These are phyloP conservation scores for Pomacea canaliculata DNA, from an alignment of 2,888 invertebrate genomes.

Conservation along the genomic window DNA sequence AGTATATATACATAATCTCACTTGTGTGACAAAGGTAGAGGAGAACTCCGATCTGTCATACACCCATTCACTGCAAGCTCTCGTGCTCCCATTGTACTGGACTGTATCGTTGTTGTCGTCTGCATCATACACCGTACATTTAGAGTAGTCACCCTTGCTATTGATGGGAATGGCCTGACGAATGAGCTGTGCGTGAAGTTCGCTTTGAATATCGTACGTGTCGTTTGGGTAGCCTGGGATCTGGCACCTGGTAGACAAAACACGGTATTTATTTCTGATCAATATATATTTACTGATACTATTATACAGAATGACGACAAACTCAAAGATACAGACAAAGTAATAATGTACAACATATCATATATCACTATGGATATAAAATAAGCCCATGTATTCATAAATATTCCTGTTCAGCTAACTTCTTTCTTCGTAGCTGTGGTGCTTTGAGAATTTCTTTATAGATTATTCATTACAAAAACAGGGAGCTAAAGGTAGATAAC, in stretches of 20 bases:
- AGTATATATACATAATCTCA: not conserved
- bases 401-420: no score
- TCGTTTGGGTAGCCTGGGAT: not conserved
- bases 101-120: not conserved
- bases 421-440: no score
- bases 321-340: no score
- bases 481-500: no score
- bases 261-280: no score
- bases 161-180: not conserved
- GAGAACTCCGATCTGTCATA: not conserved
- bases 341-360: no score
- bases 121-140: not conserved
- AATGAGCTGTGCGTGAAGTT: not conserved
- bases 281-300: no score
- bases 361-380: no score
- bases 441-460: no score
- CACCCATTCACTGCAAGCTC: not conserved
- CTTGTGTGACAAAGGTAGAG: not conserved
- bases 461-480: no score
- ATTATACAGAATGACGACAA: no score
- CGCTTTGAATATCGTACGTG: not conserved
- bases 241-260: not conserved
- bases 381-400: no score
- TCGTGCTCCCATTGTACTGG: not conserved
- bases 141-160: not conserved